Conservation (phyloP, 2,888 invertebrate species). For the Aspidiotus destructor region DNA sequence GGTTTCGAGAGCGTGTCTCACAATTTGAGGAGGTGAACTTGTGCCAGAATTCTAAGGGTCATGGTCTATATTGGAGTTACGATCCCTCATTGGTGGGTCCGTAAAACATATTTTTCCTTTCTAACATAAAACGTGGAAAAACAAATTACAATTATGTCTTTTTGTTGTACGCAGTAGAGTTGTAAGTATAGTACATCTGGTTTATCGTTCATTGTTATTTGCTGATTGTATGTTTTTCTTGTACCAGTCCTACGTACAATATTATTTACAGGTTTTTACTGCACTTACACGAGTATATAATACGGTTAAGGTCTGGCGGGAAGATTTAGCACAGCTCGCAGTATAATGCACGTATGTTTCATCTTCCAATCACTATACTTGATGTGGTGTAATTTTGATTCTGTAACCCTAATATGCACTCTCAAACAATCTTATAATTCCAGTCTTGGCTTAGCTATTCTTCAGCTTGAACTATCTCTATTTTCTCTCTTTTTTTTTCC, state of each 20-base stretch:
- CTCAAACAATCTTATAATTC: neutral
- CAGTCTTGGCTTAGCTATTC: neutral
- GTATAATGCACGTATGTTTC: neutral
- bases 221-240: neutral
- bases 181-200: neutral
- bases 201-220: conserved; percentile 4
- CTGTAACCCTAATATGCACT: neutral
- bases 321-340: neutral
- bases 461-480: neutral
- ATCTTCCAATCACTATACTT: neutral
- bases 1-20: too few relatives aligned
- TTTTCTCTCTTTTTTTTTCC: neutral
- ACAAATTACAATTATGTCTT: neutral
- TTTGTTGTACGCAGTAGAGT: neutral
- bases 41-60: too few relatives aligned
- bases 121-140: too few relatives aligned
- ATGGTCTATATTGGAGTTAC: too few relatives aligned
- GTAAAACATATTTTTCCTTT: too few relatives aligned
- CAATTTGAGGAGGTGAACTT: too few relatives aligned
- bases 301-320: neutral
- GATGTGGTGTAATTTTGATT: neutral
- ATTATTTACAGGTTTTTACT: too few relatives aligned
- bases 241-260: too few relatives aligned
- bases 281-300: too few relatives aligned
- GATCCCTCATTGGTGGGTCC: too few relatives aligned